Conservation (phyloP, 2,888 invertebrate species). For the Strigamia crassipes region DNA sequence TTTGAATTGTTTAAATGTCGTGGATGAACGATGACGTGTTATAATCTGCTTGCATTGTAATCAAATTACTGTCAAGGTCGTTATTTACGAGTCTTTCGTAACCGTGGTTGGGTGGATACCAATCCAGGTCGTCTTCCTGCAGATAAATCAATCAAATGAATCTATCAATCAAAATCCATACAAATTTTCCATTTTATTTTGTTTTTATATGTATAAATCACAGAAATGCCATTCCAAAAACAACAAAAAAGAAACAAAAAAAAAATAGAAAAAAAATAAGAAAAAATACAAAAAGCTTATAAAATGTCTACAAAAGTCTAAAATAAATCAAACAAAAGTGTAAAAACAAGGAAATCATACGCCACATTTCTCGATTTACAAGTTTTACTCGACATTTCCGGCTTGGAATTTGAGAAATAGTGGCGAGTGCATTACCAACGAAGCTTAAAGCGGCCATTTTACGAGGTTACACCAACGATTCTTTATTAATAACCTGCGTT, state of each 20-base stretch:
- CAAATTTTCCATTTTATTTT: background rate
- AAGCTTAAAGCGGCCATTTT: background rate
- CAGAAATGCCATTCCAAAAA: background rate
- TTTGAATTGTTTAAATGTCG: background rate
- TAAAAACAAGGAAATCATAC: no score
- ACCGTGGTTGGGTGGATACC: conserved; percentile 7
- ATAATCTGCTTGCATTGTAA: conserved; percentile 13
- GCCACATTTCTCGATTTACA: no score
- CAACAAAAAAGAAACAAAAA: no score
- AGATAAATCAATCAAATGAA: background rate
- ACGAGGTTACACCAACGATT: conserved; percentile 37
- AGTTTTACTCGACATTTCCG: no score
- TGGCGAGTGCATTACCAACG: background rate
- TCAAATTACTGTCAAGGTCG: conserved; percentile 24
- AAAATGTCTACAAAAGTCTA: background rate
- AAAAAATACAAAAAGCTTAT: background rate
- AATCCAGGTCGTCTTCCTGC: conserved; percentile 1
- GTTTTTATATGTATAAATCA: background rate
- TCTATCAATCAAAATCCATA: background rate
- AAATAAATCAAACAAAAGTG: background rate
- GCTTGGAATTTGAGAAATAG: no score
- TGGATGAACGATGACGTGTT: background rate
- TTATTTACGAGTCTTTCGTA: background rate
- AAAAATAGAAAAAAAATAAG: no score
- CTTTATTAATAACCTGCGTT: conserved; percentile 43